phyloP scores from a whole-genome alignment of 2,797 vertebrate genomes.

The Acridotheres tristis region DNA sequence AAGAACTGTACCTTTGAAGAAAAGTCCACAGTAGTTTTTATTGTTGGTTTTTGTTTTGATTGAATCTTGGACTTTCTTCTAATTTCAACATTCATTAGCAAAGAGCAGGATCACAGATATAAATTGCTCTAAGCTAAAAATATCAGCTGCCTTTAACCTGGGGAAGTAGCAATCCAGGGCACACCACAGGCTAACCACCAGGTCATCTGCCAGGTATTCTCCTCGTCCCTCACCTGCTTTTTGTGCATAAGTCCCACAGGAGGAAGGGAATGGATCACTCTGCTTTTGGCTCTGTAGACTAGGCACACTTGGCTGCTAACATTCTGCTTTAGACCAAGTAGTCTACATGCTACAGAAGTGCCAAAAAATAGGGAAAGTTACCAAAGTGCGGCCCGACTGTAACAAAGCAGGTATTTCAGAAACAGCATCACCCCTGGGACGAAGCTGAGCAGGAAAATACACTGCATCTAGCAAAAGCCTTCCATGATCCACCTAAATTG shows the following conservation, averaged over 20 bases:
- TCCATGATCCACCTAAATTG: not conserved
- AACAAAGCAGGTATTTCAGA: not conserved
- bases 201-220: not conserved
- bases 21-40: not conserved
- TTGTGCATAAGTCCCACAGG: too few relatives aligned
- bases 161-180: not conserved
- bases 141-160: not conserved
- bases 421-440: rapidly evolving
- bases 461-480: not conserved
- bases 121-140: not conserved
- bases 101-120: not conserved
- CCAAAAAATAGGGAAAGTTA: not conserved
- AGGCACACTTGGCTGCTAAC: rapidly evolving
- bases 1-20: not conserved
- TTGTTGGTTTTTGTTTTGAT: not conserved
- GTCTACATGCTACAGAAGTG: rapidly evolving
- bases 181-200: not conserved
- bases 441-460: not conserved
- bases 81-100: not conserved
- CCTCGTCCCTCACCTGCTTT: rapidly evolving
- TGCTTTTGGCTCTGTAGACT: not conserved
- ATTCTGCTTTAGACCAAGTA: not conserved
- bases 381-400: not conserved
- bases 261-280: not conserved
- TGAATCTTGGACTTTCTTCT: not conserved